phyloP scores from a whole-genome alignment of 2,888 invertebrate species.

The Drosophila kuntzei region DNA sequence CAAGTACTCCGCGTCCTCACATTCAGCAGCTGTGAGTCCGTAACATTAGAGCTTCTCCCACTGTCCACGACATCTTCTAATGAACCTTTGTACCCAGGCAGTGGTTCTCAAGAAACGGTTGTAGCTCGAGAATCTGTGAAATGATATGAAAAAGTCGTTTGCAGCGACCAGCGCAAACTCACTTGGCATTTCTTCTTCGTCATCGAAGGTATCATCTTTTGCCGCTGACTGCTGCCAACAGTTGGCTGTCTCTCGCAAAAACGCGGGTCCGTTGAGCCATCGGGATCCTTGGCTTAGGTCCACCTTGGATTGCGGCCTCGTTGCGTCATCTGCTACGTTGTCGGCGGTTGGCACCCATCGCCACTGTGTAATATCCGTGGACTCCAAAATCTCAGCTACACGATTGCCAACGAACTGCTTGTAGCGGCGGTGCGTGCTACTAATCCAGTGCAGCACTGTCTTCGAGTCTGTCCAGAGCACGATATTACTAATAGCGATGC shows the following conservation, averaged over 20 bases:
- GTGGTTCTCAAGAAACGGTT: not conserved
- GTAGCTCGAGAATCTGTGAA: not conserved
- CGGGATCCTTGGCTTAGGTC: not conserved
- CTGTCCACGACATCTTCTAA: not conserved
- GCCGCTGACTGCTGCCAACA: too few relatives aligned
- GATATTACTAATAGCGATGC: not conserved
- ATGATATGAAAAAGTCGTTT: not conserved
- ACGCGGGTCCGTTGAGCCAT: not conserved
- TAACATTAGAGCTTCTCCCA: not conserved
- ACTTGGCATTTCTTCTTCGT: constrained; percentile 2
- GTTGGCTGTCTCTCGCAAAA: too few relatives aligned
- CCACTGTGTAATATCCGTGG: not conserved
- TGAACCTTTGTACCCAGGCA: not conserved
- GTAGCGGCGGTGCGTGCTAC: not conserved
- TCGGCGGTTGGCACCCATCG: not conserved
- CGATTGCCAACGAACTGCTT: too few relatives aligned
- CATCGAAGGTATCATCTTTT: not conserved
- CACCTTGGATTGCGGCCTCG: not conserved
- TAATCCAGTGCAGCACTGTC: constrained; percentile 11
- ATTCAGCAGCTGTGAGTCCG: not conserved
- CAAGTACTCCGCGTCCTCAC: not conserved
- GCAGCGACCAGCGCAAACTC: constrained; percentile 4
- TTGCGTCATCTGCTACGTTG: not conserved
- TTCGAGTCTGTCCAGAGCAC: constrained; percentile 17
- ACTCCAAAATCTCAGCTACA: not conserved